Evolutionary conservation across 2,797 vertebrate genomes (phyloP).

Genomic region (Nyctalus aviator): DNA sequence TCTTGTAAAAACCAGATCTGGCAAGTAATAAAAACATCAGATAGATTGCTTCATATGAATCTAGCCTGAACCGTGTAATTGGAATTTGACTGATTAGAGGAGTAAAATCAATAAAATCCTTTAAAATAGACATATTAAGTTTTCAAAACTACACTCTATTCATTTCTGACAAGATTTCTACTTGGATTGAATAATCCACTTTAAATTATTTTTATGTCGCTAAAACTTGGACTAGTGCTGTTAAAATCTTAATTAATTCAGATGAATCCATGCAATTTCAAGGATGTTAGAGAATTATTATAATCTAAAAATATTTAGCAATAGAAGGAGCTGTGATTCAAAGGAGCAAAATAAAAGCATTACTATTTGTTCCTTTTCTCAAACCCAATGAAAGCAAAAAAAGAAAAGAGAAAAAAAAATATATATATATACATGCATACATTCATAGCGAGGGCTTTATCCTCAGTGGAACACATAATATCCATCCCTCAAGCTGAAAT

Average conservation of each 20-base stretch:
- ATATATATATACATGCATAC: no score
- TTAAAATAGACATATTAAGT: not conserved
- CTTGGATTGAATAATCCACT: constrained; percentile 26
- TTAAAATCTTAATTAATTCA: constrained; percentile 42
- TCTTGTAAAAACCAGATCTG: not conserved
- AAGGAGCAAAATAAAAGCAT: not conserved
- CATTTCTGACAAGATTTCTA: constrained; percentile 46
- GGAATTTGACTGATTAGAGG: constrained; percentile 59
- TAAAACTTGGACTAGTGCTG: not conserved
- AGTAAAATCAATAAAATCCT: constrained; percentile 60
- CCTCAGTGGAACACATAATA: not conserved
- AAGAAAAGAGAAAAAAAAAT: not conserved
- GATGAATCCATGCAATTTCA: constrained; percentile 27
- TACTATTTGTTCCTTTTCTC: not conserved
- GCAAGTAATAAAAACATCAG: constrained; percentile 42
- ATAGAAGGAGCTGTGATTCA: not conserved
- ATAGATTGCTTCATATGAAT: constrained; percentile 20
- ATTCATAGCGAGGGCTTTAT: not conserved
- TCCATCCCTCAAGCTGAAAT: not conserved
- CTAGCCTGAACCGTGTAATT: not conserved
- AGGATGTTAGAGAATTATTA: not conserved
- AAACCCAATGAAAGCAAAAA: not conserved
- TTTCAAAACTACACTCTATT: constrained; percentile 57
- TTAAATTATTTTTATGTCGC: constrained; percentile 34
- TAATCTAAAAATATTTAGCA: not conserved